phyloP scores from a whole-genome alignment of 2,888 invertebrate genomes.

The Panorpa germanica region DNA sequence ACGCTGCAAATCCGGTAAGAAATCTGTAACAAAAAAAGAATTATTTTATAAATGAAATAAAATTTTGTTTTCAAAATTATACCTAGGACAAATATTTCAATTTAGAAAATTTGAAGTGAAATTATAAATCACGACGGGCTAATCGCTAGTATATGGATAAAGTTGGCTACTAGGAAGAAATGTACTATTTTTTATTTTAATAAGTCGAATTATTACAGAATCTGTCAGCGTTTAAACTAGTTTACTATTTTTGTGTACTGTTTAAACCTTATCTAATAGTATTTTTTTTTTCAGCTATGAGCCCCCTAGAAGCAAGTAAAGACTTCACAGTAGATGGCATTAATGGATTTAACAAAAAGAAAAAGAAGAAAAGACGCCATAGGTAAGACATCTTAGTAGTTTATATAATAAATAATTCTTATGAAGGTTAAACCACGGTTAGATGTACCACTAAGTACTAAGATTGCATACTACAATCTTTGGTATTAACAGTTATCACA shows the following conservation, averaged over 20 bases:
- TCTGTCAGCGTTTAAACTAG: background rate
- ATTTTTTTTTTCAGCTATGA: slow-evolving; percentile 35
- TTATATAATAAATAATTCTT: background rate
- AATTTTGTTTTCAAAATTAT: too few species aligned
- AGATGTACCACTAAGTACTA: too few species aligned
- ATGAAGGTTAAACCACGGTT: too few species aligned
- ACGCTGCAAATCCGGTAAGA: too few species aligned
- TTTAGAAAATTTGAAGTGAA: background rate
- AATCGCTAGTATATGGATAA: too few species aligned
- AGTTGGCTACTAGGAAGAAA: background rate
- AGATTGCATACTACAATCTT: too few species aligned
- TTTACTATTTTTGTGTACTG: too few species aligned
- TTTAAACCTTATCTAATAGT: slow-evolving; percentile 6
- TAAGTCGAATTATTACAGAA: background rate
- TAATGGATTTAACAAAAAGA: slow-evolving; percentile 69
- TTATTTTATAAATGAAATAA: too few species aligned
- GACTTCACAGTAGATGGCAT: slow-evolving; percentile 71
- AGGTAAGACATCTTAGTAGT: slow-evolving; percentile 40
- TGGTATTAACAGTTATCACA: too few species aligned
- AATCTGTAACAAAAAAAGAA: too few species aligned
- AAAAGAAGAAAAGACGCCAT: slow-evolving; percentile 88
- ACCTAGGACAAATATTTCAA: too few species aligned
- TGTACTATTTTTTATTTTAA: background rate
- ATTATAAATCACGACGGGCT: too few species aligned
- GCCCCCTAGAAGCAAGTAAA: slow-evolving; percentile 58